Base-by-base conservation (phyloP, 2,797 vertebrate species). In the Anableps anableps region DNA sequence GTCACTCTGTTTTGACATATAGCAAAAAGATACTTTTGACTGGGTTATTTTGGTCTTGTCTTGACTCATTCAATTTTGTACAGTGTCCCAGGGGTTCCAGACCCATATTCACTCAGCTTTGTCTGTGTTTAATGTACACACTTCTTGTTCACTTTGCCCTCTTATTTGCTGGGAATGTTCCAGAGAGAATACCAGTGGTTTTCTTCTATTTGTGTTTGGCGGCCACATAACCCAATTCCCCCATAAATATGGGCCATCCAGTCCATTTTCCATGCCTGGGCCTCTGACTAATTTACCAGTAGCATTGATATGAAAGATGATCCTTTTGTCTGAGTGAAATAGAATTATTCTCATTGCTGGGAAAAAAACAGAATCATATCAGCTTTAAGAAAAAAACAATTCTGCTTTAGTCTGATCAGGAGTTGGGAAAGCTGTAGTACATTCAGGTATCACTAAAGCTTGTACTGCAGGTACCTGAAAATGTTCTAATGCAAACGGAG, bases 251-350 rank as follows among this genome's bases (percentile, higher is more conserved):
- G 89, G 89, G 86, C 90, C 83, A 89, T 91, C 86, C 78, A 86
- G 92, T 93, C 92, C 86, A 91, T 93, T 94, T 94, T 91, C 92
- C 81, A 85, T 87, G 92, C 62, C 90, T 89, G 87, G 82, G 80
- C 85, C 87, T 78, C 83, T 81, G 85, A 86, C 85, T 92, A 87
- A 94, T 94, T 92, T 86, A 91, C 88, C 77, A 84, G 77, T 83
- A 82, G 83, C 91, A 89, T 38, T 85, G 90, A 89, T 84, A 80
- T 91, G 89, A 92, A 93, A 94, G 86, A 93, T 86, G 88, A 89
- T 85, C 80, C 83, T 86, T 93, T 89, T 88, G 89, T 92, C 82
- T 89, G 78, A 74, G 83, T 85, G 86, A 93, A 94, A 94, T 88
- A 82, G 68, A 75, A 93, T 94, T 92, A 91, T 88, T 92, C 23